A percentile compares a stretch with the other conserved stretches of the same genome.
Evolutionary conservation across 2,113 vertebrate genomes (phyloP).

Genomic region (Oncorhynchus masou): DNA sequence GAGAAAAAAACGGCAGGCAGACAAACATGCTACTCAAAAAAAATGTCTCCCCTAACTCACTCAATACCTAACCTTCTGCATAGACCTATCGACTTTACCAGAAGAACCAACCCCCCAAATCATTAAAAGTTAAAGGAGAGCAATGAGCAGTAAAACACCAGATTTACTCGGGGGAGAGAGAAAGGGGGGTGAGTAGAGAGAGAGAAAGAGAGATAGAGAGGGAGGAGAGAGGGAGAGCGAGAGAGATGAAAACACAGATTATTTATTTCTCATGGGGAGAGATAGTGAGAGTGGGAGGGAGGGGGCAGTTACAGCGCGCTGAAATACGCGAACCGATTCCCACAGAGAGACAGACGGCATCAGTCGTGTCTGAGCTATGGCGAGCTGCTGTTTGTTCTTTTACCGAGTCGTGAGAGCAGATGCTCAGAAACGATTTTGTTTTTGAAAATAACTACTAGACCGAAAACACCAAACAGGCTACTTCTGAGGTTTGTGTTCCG

Average conservation of each 20-base stretch:
- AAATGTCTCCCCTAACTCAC: too few relatives aligned
- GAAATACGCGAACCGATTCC: slow-evolving; percentile 65
- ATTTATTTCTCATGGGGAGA: slow-evolving; percentile 11
- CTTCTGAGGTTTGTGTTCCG: background rate
- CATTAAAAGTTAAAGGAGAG: too few relatives aligned
- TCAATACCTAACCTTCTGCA: too few relatives aligned
- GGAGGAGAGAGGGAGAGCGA: slow-evolving; percentile 51
- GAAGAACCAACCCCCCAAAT: too few relatives aligned
- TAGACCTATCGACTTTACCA: too few relatives aligned
- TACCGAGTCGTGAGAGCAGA: background rate
- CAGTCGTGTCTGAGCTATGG: slow-evolving; percentile 50
- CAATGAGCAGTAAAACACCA: too few relatives aligned
- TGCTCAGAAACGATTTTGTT: too few relatives aligned
- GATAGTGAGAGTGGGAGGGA: slow-evolving; percentile 21
- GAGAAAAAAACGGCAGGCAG: too few relatives aligned
- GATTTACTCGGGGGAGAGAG: slow-evolving; percentile 11
- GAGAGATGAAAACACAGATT: slow-evolving; percentile 6
- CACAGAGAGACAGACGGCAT: slow-evolving; percentile 45
- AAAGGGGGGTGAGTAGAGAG: slow-evolving; percentile 55
- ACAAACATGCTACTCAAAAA: too few relatives aligned
- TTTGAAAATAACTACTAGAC: too few relatives aligned
- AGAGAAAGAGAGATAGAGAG: slow-evolving; percentile 43
- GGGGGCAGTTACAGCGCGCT: slow-evolving; percentile 53
- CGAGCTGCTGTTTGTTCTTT: slow-evolving; percentile 19
- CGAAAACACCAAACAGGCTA: background rate